Base-by-base conservation (phyloP, 2,888 invertebrate genomes). In the Achlya flavicornis region DNA sequence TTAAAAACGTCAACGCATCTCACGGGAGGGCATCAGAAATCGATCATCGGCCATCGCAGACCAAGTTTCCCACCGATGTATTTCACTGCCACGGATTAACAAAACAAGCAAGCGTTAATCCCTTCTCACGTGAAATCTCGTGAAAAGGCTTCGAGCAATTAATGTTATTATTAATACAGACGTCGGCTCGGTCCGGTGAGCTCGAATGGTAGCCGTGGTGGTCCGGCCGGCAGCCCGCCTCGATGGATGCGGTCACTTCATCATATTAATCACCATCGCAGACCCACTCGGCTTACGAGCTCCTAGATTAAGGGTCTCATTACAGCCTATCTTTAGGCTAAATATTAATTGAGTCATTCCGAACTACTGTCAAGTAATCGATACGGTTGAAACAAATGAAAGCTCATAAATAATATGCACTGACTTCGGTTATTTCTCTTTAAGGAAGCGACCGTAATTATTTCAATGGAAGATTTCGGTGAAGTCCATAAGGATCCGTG, bases 271-370 rank as follows among this genome's bases (percentile, higher is more conserved):
- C 86, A 88, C 87, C 82, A 80, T 87, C 73, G 82, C 81, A 73
- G 80, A 85, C 89, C 81, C 88, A 93, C 93, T 92, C 85, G 91
- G 89, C 90, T 93, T 93, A 93, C 93, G 93, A 93, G 86, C 85
- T 80, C 83, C 86, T 89, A 89, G 87, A 88, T 88, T 83, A 86
- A 88, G 79, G 69, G 79, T 76, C 88, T 92, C 93, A 93, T 93
- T 93, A 93, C 80, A 81, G 78, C 77, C 80, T 92, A 85, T 90
- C 93, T 92, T 89, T 84, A 90, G 93, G 93, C 93, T 87, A 93
- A 91, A 91, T 88, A 87, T 86, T 92, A 93, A 93, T 93, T 91
- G 92, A 93, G 92, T 92, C 85, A 89, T 93, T 92, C 84, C 81
- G 76, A 86, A 90, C 87, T 87, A 86, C 88, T 84, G 86, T 81